Conservation (phyloP, 1,140 invertebrate genomes). For the Dinoponera quadriceps region DNA sequence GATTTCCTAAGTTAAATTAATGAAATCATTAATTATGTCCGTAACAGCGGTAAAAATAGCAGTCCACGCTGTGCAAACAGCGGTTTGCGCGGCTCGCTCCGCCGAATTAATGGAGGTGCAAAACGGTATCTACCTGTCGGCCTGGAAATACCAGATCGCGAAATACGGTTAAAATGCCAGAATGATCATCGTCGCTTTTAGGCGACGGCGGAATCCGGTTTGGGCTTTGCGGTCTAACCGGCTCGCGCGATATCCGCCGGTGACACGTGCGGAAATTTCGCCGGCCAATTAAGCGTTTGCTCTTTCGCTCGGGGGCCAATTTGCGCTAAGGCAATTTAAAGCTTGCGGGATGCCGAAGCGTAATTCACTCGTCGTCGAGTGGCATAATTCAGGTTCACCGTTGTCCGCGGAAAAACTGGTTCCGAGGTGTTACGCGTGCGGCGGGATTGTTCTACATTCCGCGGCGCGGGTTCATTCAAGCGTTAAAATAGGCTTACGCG, state of each 20-base stretch:
- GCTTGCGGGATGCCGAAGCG: conserved; percentile 47
- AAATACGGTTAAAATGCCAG: conserved; percentile 34
- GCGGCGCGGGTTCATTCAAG: conserved; percentile 37
- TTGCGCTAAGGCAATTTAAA: conserved; percentile 18
- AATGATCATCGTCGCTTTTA: conserved; percentile 11
- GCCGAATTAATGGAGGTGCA: conserved; percentile 13
- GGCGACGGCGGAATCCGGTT: no score
- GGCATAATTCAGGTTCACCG: conserved; percentile 50
- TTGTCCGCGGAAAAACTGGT: conserved; percentile 57
- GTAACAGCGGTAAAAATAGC: not conserved
- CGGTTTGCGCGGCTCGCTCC: conserved; percentile 2
- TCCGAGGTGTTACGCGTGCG: conserved; percentile 32
- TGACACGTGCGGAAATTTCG: conserved; percentile 25
- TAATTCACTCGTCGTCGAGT: conserved; percentile 42
- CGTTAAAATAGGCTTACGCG: conserved; percentile 44
- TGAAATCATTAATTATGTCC: conserved; percentile 24
- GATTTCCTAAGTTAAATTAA: no score
- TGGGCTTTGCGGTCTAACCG: conserved; percentile 33
- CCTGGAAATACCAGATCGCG: conserved; percentile 5
- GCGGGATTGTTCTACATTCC: conserved; percentile 50
- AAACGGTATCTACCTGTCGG: conserved; percentile 17
- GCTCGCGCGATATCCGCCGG: conserved; percentile 6
- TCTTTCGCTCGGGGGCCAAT: conserved; percentile 26
- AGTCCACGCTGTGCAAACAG: not conserved
- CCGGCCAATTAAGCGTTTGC: conserved; percentile 28